Percentiles rank a stretch among this genome's conserved stretches.
phyloP scores from a whole-genome alignment of 2,797 vertebrate genomes.

The Meriones psammophilus region DNA sequence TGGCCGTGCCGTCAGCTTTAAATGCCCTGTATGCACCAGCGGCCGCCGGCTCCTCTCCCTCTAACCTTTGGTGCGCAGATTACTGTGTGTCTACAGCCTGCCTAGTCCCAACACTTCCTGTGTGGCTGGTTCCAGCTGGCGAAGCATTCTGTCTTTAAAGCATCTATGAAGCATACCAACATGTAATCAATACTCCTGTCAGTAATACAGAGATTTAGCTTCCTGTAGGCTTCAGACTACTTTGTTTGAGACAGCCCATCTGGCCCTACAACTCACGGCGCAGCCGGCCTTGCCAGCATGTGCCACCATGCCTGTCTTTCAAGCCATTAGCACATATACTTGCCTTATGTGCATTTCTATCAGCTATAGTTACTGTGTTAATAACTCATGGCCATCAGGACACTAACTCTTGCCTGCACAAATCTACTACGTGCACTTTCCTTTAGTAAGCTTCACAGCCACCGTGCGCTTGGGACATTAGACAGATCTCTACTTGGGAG shows the following conservation, averaged over 20 bases:
- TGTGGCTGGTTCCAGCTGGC: background rate
- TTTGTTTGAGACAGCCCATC: background rate
- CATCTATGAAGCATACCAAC: conserved; percentile 11
- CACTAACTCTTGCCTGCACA: background rate
- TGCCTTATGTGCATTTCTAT: background rate
- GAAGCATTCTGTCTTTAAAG: background rate
- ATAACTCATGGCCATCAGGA: background rate
- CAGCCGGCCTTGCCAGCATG: background rate
- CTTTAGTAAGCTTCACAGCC: background rate
- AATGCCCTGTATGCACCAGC: background rate
- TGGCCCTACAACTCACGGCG: background rate
- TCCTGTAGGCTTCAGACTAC: background rate
- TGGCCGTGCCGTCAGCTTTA: background rate
- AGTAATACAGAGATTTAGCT: background rate
- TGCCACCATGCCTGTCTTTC: background rate
- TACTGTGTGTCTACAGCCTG: background rate
- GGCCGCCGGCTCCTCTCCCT: background rate
- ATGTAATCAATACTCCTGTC: background rate
- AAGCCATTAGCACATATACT: background rate
- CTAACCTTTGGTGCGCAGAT: background rate
- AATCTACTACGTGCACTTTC: background rate
- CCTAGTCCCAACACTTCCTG: background rate
- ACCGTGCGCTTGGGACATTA: background rate
- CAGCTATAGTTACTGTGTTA: background rate
- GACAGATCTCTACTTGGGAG: background rate